A percentile compares a stretch with the other conserved stretches of the same genome.
Conservation (phyloP, 2,888 invertebrate species). For the Ernsta delagoae region DNA sequence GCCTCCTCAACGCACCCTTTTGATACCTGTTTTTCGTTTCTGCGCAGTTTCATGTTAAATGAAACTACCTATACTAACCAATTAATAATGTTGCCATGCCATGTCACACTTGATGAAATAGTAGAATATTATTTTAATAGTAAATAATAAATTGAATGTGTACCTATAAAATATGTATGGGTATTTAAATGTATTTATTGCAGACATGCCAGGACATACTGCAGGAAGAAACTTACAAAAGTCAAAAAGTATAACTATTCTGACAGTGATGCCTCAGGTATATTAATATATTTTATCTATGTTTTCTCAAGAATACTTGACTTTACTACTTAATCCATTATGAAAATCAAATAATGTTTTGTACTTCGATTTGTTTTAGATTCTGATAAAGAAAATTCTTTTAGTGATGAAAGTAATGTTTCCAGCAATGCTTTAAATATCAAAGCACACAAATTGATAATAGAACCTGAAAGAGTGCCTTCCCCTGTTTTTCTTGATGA, state of each 20-base stretch:
- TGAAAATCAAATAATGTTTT: slow-evolving; percentile 3
- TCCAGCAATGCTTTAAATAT: slow-evolving; percentile 60
- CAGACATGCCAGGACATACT: slow-evolving; percentile 57
- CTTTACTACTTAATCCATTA: background rate
- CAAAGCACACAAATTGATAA: slow-evolving; percentile 58
- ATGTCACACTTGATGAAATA: no score
- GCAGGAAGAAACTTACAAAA: slow-evolving; percentile 49
- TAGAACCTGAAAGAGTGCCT: slow-evolving; percentile 57
- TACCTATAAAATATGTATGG: background rate
- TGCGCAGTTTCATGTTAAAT: no score
- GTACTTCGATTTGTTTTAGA: slow-evolving; percentile 52
- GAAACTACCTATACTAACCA: no score
- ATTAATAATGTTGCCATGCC: no score
- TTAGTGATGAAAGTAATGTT: slow-evolving; percentile 39
- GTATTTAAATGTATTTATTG: slow-evolving; percentile 38
- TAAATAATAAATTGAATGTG: no score
- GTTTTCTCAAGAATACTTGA: background rate
- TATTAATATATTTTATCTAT: background rate
- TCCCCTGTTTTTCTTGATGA: slow-evolving; percentile 55
- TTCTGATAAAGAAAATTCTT: slow-evolving; percentile 69
- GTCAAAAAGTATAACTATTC: slow-evolving; percentile 46
- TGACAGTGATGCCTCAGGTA: slow-evolving; percentile 5
- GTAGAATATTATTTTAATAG: background rate
- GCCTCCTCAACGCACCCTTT: no score
- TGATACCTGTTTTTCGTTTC: no score